Evolutionary conservation across 2,888 invertebrate species (phyloP), one percentile per base, ranked within the genome.

Genomic region (Melinaea menophilus): DNA sequence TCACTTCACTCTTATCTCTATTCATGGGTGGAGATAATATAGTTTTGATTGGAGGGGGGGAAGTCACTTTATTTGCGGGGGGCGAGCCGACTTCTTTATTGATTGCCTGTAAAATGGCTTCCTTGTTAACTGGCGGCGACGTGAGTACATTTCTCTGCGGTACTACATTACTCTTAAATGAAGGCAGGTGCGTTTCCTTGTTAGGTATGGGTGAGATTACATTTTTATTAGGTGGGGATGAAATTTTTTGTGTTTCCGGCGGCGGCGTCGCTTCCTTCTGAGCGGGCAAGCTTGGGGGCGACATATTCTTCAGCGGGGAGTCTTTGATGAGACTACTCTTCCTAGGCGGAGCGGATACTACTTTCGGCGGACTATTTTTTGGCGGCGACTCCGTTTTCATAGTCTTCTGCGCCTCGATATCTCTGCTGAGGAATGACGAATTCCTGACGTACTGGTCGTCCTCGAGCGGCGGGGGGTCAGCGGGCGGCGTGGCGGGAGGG

Each of bases 351-450:
- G 64, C 63, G 55, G 65, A 55, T 34, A 69, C 66, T 33, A 59
- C 65, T 59, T 67, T 70, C 63, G 69, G 69, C 57, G 67, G 69
- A 64, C 64, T 67, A 22, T 58, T 62, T 65, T 70, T 70, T 35
- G 68, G 64, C 31, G 67, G 65, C 37, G 65, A 63, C 11, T 67
- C 71, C 0, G 65, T 55, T 57, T 65, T 71, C n/a, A 67, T 63
- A 13, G 68, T 67, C 63, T 82, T 81, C 59, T 81, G 81, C 55
- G 82, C 81, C 66, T 85, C 84, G 7, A 84, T 84, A 56, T 85
- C 86, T 41, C 82, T 79, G 63, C 83, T 85, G 58, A 85, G 73
- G 68, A 85, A 84, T 12, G 86, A 84, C 2, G 85, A 84, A 71
- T 85, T 85, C 66, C 81, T 76, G 5, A 85, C 85, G 69, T 79